Evolutionary conservation across 2,797 vertebrate genomes (phyloP).

Genomic region (Mormyrus proboscirostris): DNA sequence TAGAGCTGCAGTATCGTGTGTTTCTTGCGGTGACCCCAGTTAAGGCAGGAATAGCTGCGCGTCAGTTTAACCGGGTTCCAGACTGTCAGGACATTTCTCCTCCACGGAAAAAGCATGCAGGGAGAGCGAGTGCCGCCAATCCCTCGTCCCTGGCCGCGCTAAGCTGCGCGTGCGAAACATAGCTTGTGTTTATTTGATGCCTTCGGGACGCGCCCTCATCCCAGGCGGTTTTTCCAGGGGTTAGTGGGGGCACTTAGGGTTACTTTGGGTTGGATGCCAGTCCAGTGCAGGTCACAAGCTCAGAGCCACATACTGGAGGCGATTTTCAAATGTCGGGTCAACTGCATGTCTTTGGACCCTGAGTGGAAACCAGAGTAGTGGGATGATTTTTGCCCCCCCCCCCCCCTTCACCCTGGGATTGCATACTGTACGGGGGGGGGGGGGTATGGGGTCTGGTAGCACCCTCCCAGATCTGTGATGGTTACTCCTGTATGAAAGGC

Average conservation of each 20-base stretch:
- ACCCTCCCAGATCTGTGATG: neutral
- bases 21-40: neutral
- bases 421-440: neutral
- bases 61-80: neutral
- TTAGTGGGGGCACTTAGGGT: neutral
- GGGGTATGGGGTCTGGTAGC: neutral
- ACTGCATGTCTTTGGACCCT: neutral
- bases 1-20: neutral
- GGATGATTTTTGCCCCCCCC: neutral
- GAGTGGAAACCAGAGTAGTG: neutral
- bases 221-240: neutral
- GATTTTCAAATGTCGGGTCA: neutral
- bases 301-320: neutral
- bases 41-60: neutral
- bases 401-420: neutral
- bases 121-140: neutral
- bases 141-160: neutral
- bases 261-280: neutral
- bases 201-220: neutral
- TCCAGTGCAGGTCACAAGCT: neutral
- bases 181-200: neutral
- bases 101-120: neutral
- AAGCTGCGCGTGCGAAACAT: neutral
- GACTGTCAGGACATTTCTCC: neutral
- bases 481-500: neutral